Conservation (phyloP, 2,797 vertebrate genomes). For the Jordanella pulchra region DNA sequence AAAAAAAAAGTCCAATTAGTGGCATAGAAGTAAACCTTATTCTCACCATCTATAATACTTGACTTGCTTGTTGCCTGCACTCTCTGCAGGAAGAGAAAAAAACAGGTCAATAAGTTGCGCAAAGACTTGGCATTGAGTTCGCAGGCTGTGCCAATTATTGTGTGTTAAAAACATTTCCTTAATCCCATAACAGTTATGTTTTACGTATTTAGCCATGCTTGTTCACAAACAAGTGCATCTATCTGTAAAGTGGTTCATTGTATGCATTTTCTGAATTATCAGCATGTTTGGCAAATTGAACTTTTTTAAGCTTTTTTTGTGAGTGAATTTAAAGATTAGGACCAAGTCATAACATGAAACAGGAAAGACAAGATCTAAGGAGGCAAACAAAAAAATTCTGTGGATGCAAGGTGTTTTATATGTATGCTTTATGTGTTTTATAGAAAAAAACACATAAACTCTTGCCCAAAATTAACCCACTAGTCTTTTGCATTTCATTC, state of each 20-base stretch:
- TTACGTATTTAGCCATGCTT: neutral
- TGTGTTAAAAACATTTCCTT: conserved; percentile 30
- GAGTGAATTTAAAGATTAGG: conserved; percentile 41
- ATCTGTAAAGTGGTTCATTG: conserved; percentile 1
- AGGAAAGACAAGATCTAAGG: conserved; percentile 81
- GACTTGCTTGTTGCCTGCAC: conserved; percentile 57
- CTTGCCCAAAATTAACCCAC: conserved; percentile 16
- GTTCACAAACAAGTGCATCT: neutral
- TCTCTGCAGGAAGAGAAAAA: conserved; percentile 57
- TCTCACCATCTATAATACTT: conserved; percentile 55
- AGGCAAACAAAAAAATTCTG: conserved; percentile 77
- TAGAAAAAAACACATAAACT: conserved; percentile 44
- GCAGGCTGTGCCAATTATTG: conserved; percentile 27
- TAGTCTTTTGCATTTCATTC: conserved; percentile 15
- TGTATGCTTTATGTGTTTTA: too few species aligned
- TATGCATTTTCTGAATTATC: conserved; percentile 24
- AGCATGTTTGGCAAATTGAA: conserved; percentile 24
- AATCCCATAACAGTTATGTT: conserved; percentile 30
- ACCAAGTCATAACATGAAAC: conserved; percentile 72
- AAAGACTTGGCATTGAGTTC: conserved; percentile 58
- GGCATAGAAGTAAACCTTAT: conserved; percentile 49
- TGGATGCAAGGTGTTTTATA: conserved; percentile 77
- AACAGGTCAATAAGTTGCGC: conserved; percentile 70
- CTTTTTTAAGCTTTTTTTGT: conserved; percentile 20
- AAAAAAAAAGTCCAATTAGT: conserved; percentile 44